A percentile compares a stretch with the other conserved stretches of the same genome.
Evolutionary conservation across 23 tunicate species (phyloP).

Genomic region (Ciona savignyi): DNA sequence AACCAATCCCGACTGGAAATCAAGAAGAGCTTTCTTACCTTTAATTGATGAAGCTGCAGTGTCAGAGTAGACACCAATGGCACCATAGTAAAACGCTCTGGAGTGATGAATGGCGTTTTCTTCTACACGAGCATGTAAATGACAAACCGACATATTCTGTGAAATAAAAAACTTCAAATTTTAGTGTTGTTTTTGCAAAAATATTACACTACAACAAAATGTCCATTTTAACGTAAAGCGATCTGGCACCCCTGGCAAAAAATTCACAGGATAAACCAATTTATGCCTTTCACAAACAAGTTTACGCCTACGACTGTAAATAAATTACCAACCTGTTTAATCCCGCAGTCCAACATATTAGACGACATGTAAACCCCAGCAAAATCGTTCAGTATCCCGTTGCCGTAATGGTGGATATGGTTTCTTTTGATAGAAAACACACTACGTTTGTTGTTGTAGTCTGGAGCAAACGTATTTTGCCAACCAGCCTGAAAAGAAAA

Average conservation of each 20-base stretch:
- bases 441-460: conserved; percentile 2
- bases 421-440: conserved; percentile 27
- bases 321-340: conserved; percentile 9
- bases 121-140: not conserved
- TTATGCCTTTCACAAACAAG: too few species aligned
- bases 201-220: too few species aligned
- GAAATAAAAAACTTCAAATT: not conserved
- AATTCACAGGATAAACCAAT: too few species aligned
- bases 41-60: not conserved
- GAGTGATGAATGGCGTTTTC: not conserved
- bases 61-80: not conserved
- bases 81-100: not conserved
- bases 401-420: conserved; percentile 30
- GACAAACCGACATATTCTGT: not conserved
- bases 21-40: too few species aligned
- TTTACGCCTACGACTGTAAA: too few species aligned
- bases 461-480: conserved; percentile 35
- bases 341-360: conserved; percentile 34
- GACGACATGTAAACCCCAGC: conserved; percentile 50
- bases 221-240: too few species aligned
- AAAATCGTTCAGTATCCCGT: conserved; percentile 38
- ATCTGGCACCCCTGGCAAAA: too few species aligned
- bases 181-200: too few species aligned
- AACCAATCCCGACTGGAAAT: too few species aligned
- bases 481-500: conserved; percentile 36